Percentiles rank a stretch among this genome's conserved stretches.
These are phyloP conservation scores for Platerodrilus igneus DNA, from an alignment of 2,888 invertebrate genomes.

Conservation along the genomic window DNA sequence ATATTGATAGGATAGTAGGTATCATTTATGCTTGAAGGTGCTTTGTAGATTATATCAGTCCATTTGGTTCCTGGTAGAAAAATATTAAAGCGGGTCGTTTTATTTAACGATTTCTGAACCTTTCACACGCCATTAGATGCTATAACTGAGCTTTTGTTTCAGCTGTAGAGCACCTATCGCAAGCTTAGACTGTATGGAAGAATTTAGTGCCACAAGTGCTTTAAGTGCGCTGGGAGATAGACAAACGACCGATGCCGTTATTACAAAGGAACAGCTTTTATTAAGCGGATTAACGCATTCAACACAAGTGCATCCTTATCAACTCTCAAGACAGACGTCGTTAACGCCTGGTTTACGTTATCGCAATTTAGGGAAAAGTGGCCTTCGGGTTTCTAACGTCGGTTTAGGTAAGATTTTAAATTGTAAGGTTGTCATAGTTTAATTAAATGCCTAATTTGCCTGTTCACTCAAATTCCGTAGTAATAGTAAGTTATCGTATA, in stretches of 20 bases:
- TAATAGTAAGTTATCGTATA: too few species aligned
- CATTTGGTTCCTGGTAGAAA: too few species aligned
- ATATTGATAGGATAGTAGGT: too few species aligned
- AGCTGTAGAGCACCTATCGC: constrained; percentile 91
- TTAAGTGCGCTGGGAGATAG: constrained; percentile 47
- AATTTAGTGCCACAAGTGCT: constrained; percentile 69
- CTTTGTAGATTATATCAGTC: too few species aligned
- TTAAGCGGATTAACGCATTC: constrained; percentile 44
- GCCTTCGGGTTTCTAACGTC: constrained; percentile 89
- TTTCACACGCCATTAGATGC: too few species aligned
- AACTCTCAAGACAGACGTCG: constrained; percentile 60
- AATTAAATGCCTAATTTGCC: too few species aligned
- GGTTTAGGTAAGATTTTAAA: constrained; percentile 63
- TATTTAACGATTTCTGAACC: too few species aligned
- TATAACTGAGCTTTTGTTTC: too few species aligned
- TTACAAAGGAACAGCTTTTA: constrained; percentile 56
- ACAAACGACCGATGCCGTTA: constrained; percentile 47
- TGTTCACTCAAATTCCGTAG: too few species aligned
- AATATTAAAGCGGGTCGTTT: too few species aligned
- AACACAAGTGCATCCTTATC: constrained; percentile 43
- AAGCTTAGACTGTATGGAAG: constrained; percentile 91
- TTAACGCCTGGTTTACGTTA: constrained; percentile 80
- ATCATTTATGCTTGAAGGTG: too few species aligned
- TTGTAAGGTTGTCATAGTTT: not conserved
- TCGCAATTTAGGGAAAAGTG: constrained; percentile 93